Evolutionary conservation across 2,797 vertebrate genomes (phyloP), one percentile per base, ranked within the genome.

Genomic region (Ficedula albicollis): DNA sequence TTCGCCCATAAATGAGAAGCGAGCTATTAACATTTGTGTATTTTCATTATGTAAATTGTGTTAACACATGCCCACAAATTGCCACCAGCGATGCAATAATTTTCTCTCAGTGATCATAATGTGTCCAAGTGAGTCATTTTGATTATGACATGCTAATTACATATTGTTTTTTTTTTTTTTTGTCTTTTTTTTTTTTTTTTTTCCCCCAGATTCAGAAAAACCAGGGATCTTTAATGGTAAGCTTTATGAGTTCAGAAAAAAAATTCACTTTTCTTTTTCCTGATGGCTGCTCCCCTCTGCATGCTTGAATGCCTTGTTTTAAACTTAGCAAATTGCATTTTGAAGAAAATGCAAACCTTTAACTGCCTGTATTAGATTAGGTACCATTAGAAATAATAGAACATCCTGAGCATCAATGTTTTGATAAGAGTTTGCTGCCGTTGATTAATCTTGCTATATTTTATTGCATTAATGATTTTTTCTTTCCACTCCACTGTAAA

Each of bases 391-490:
- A 99, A 99, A 99, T 99, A 99, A 99, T 99, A 99, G 99, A 99
- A 99, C 98, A 98, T 99, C 99, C 98, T 98, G 98, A 98, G 98
- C 98, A 98, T 98, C 98, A 97, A 98, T 99, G 99, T 99, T 99
- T 99, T 99, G 98, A 99, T 99, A 99, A 99, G 99, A 99, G 98
- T 99, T 99, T 99, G 98, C 99, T 99, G 99, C 98, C 97, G 98
- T 99, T 99, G 99, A 99, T 99, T 99, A 99, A 99, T 99, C 99
- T 99, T 99, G 98, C 99, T 99, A 98, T 99, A 99, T 99, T 99
- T 99, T 99, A 99, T 99, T 99, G 99, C 99, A 99, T 99, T 99
- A 99, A 99, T 99, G 99, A 99, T 99, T 99, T 99, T 98, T 98
- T 97, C 98, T 98, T 98, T 98, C 98, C 98, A 98, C 98, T 99